Evolutionary conservation across 92 coral and sea anemone genomes (phyloP), one percentile per base, ranked within the genome.

Genomic region (Umimayanthus kanabou): DNA sequence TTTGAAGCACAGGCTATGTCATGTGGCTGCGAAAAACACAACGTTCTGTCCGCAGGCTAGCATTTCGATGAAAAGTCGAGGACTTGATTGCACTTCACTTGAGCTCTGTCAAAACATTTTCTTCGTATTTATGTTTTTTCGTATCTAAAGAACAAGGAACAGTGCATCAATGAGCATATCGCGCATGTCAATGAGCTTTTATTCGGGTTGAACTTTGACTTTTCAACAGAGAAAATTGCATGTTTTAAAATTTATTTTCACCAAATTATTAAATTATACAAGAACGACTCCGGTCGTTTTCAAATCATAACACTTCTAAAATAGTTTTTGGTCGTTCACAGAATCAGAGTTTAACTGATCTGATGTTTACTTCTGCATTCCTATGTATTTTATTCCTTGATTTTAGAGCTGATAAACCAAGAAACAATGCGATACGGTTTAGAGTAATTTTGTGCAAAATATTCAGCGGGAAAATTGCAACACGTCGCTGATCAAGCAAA

Each of bases 381-480:
- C 11, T 26, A 13, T 72, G 39, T 50, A 9, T 15, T 53, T 13
- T 13, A 45, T 2, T 53, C 9, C 2, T 73, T 28, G 18, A 14
- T 30, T 72, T 73, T 73, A 15, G 8, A 30, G 77, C 77, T 30
- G 33, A 73, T 13, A 29, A 73, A 33, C 22, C 77, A 72, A 73
- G 22, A 73, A 30, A 73, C 8, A 47, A 10, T 29, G 8, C 16
- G 45, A 37, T 6, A 28, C 40, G 6, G 37, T 73, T 47, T 33
- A n/a, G 77, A 73, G 43, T 73, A 75, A 75, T 75, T 75, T 6
- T 43, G 6, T 23, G 9, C 14, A 39, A 64, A 39, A 81, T 33
- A 61, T 70, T 70, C 66, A 83, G 77, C 87, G 87, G 77, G 77
- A 83, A 83, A 83, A 83, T 83, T 82, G 77, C 86, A 83, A 83